Evolutionary conservation across 2,113 vertebrate genomes (phyloP).

Genomic region (Pygoscelis adeliae): DNA sequence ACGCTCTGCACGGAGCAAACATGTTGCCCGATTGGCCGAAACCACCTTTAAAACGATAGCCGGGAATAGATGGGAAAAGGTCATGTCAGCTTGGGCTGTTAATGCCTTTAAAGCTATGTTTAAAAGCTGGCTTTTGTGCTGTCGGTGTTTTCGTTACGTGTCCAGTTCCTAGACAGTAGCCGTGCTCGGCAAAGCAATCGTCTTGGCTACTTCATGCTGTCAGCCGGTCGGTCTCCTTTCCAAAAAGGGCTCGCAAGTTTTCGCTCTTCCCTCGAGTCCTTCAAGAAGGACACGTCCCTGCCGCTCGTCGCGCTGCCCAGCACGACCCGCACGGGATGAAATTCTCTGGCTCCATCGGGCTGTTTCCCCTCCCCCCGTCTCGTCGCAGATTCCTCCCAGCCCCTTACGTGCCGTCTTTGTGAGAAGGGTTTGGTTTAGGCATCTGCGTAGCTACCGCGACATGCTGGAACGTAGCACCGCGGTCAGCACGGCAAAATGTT

Average conservation of each 20-base stretch:
- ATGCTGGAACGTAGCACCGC: background rate
- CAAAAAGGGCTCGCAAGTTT: background rate
- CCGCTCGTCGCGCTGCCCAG: background rate
- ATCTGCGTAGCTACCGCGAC: background rate
- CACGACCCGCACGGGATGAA: background rate
- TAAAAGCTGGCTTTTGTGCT: background rate
- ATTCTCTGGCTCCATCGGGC: background rate
- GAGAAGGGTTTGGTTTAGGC: background rate
- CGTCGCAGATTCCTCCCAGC: background rate
- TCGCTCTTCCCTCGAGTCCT: background rate
- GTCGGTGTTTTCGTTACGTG: fast-evolving
- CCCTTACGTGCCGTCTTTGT: background rate
- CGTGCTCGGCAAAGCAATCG: background rate
- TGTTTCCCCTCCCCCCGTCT: background rate
- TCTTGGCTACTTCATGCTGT: background rate
- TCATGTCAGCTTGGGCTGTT: background rate
- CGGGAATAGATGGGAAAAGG: background rate
- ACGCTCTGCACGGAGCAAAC: background rate
- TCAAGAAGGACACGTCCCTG: background rate
- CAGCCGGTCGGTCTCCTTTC: background rate
- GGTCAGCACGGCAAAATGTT: background rate
- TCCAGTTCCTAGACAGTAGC: background rate
- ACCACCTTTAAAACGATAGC: background rate
- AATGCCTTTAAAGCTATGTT: background rate
- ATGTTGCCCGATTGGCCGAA: background rate